phyloP scores from a whole-genome alignment of 2,797 vertebrate genomes.

The Spinibarbus caldwelli region DNA sequence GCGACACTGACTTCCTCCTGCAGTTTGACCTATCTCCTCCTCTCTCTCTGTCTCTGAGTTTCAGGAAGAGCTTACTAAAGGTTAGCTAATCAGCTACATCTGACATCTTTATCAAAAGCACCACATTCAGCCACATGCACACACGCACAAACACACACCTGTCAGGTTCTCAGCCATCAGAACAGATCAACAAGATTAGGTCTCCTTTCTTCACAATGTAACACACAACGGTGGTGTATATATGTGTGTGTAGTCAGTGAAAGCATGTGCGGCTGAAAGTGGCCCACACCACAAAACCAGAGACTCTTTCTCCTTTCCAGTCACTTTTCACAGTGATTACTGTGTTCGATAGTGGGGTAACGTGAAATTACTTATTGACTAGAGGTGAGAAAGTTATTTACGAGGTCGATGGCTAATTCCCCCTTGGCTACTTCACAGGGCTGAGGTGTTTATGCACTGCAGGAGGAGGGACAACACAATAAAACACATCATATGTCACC shows the following conservation, averaged over 20 bases:
- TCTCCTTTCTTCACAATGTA: slow-evolving; percentile 33
- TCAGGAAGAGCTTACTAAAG: slow-evolving; percentile 70
- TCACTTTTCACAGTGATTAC: slow-evolving; percentile 67
- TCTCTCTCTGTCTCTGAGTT: slow-evolving; percentile 51
- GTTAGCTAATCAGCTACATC: slow-evolving; percentile 75
- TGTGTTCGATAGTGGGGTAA: slow-evolving; percentile 61
- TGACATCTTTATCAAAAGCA: slow-evolving; percentile 73
- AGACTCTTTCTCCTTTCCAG: slow-evolving; percentile 43
- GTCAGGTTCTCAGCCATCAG: slow-evolving; percentile 48
- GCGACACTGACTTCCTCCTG: neutral
- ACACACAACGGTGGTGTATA: neutral
- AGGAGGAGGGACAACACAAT: slow-evolving; percentile 52
- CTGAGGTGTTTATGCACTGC: slow-evolving; percentile 65
- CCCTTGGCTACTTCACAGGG: slow-evolving; percentile 57
- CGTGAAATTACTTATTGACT: slow-evolving; percentile 76
- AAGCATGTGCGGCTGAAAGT: slow-evolving; percentile 31
- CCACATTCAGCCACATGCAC: slow-evolving; percentile 27
- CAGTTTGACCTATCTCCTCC: slow-evolving; percentile 16
- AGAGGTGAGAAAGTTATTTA: slow-evolving; percentile 68
- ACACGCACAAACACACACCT: slow-evolving; percentile 54
- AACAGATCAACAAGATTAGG: slow-evolving; percentile 74
- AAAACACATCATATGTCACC: slow-evolving; percentile 57
- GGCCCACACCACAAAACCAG: slow-evolving; percentile 24
- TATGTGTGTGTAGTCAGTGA: neutral
- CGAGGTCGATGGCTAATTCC: slow-evolving; percentile 69